phyloP scores from a whole-genome alignment of 2,113 vertebrate genomes.

The Tachuris rubrigastra region DNA sequence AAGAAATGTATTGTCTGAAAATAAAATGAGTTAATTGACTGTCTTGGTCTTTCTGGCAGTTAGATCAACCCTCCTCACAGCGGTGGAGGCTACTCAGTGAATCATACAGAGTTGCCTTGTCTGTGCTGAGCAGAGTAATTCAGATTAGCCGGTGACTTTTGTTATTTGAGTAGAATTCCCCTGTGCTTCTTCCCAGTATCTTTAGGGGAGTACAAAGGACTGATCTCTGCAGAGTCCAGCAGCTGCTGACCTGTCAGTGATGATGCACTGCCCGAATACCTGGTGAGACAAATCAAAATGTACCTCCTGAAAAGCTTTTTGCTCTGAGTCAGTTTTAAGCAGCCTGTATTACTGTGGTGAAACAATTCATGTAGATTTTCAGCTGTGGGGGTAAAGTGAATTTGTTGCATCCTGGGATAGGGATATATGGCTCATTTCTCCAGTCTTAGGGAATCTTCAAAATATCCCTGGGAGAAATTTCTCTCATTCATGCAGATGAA shows the following conservation, averaged over 20 bases:
- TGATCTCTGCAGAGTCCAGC: not conserved
- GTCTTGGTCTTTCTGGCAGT: not conserved
- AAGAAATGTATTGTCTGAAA: not conserved
- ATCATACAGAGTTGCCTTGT: not conserved
- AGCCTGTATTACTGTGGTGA: not conserved
- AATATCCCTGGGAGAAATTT: not conserved
- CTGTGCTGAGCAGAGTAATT: not conserved
- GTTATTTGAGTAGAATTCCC: not conserved
- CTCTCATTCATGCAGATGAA: not conserved
- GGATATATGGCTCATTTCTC: not conserved
- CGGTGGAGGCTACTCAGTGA: not conserved
- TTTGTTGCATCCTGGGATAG: not conserved
- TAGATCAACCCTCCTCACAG: not conserved
- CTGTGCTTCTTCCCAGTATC: not conserved
- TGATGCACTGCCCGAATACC: not conserved
- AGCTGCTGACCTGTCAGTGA: not conserved
- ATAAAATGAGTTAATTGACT: not conserved
- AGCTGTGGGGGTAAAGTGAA: not conserved
- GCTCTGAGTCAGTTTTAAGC: not conserved
- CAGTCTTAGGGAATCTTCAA: not conserved
- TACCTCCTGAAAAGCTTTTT: not conserved
- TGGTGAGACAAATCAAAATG: not conserved
- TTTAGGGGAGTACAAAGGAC: not conserved
- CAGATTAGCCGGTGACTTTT: not conserved
- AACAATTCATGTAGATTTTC: not conserved